phyloP scores from a whole-genome alignment of 1,140 invertebrate genomes.

The Theocolax elegans region DNA sequence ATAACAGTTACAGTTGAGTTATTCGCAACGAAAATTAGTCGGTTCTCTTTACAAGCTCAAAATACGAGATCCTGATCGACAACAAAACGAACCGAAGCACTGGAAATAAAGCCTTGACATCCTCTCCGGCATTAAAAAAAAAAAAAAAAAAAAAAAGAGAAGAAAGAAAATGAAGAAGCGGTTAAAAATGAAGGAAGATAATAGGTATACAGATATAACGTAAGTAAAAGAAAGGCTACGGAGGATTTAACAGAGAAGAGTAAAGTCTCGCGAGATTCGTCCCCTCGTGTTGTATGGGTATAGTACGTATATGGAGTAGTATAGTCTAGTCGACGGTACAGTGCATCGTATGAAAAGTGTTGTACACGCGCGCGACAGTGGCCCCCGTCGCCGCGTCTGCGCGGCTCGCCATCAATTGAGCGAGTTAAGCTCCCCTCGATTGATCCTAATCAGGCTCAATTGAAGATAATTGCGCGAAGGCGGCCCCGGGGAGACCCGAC shows the following conservation, averaged over 20 bases:
- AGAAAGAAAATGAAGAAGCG: too few relatives aligned
- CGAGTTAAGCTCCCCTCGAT: slow-evolving; percentile 37
- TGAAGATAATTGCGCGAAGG: slow-evolving; percentile 38
- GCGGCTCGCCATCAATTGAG: slow-evolving; percentile 35
- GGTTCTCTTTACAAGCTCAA: too few relatives aligned
- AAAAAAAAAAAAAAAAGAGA: too few relatives aligned
- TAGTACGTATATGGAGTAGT: not conserved
- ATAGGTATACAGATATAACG: too few relatives aligned
- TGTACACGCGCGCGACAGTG: not conserved
- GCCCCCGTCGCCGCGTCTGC: not conserved
- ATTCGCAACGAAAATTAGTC: too few relatives aligned
- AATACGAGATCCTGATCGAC: too few relatives aligned
- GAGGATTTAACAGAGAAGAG: not conserved
- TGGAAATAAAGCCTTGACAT: too few relatives aligned
- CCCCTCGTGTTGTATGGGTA: not conserved
- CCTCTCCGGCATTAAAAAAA: too few relatives aligned
- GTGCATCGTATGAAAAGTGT: too few relatives aligned
- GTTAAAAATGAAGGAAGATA: too few relatives aligned
- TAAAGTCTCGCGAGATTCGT: not conserved
- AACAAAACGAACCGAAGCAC: too few relatives aligned
- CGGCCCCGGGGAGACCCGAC: not conserved
- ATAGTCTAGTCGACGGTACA: not conserved
- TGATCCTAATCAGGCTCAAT: slow-evolving; percentile 38
- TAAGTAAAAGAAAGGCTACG: not conserved
- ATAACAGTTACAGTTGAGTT: too few relatives aligned